Conservation (phyloP, 2,113 vertebrate genomes). For the Corythornis vintsioides region DNA sequence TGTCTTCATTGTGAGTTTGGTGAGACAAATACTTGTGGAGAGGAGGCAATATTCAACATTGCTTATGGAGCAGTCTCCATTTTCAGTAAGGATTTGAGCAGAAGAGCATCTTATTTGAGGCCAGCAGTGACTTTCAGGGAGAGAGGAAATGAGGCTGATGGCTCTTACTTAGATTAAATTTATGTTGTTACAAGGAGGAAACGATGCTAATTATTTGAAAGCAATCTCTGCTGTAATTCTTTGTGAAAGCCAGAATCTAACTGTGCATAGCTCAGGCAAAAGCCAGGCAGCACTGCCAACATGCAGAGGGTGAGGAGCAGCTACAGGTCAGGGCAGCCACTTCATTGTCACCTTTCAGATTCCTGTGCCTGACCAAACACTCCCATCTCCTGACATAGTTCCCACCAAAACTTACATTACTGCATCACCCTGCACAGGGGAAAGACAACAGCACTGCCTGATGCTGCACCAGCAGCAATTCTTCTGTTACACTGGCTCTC, state of each 20-base stretch:
- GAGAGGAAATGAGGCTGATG: not conserved
- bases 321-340: not conserved
- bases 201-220: conserved; percentile 31
- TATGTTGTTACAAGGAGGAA: not conserved
- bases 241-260: not conserved
- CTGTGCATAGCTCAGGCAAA: not conserved
- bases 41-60: not conserved
- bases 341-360: not conserved
- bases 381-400: not conserved
- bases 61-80: not conserved
- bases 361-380: not conserved
- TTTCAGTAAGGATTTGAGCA: not conserved
- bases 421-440: no score
- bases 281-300: not conserved
- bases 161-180: not conserved
- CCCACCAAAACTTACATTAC: not conserved
- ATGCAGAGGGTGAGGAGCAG: not conserved
- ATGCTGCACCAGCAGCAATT: not conserved
- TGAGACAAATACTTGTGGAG: not conserved
- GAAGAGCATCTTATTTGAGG: not conserved
- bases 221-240: not conserved
- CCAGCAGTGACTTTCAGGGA: not conserved
- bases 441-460: rapidly evolving
- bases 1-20: not conserved
- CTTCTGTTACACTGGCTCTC: not conserved